phyloP scores from a whole-genome alignment of 2,888 invertebrate species.

The Slavum lentiscoides region DNA sequence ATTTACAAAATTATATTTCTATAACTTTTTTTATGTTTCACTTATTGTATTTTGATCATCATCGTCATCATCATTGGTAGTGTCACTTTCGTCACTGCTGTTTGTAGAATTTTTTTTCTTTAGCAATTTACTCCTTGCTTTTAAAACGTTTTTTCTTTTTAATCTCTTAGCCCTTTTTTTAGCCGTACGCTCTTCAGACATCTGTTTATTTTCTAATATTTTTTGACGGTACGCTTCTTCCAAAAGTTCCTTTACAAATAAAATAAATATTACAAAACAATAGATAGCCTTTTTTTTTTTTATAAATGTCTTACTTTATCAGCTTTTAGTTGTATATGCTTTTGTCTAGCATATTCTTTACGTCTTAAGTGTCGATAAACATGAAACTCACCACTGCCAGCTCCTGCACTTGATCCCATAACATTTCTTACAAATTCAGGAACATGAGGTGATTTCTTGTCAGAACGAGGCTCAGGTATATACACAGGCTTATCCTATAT shows the following conservation, averaged over 20 bases:
- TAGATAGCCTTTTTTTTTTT: neutral
- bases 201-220: constrained; percentile 73
- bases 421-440: constrained; percentile 97
- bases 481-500: constrained; percentile 82
- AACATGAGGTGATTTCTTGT: constrained; percentile 76
- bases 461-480: constrained; percentile 81
- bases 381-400: constrained; percentile 98
- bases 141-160: constrained; percentile 61
- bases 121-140: constrained; percentile 59
- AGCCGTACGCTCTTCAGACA: constrained; percentile 80
- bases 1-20: too few species aligned
- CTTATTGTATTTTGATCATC: constrained; percentile 12
- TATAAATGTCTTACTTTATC: constrained; percentile 66
- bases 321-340: constrained; percentile 86
- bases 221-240: constrained; percentile 82
- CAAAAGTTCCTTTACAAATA: constrained; percentile 70
- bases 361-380: constrained; percentile 93
- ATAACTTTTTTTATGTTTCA: neutral
- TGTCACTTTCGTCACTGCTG: constrained; percentile 50
- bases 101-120: constrained; percentile 13
- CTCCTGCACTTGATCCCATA: constrained; percentile 99
- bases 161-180: constrained; percentile 89
- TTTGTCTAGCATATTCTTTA: constrained; percentile 94
- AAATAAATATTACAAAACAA: constrained; percentile 2
- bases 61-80: constrained; percentile 56